Base-by-base conservation (phyloP, 2,888 invertebrate species). In the Conops quadrifasciatus region DNA sequence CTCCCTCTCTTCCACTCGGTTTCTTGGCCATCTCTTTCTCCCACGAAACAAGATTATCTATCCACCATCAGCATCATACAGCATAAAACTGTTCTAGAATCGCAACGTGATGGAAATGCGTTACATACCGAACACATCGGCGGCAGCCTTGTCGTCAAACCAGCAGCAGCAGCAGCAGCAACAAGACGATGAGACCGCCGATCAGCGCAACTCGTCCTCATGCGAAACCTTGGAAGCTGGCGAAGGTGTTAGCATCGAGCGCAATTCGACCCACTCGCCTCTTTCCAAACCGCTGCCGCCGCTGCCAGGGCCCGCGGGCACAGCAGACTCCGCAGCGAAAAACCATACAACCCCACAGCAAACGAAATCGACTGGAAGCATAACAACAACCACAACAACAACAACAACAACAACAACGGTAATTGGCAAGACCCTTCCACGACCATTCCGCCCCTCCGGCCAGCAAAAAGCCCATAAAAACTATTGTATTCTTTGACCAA, bases 21-120 rank as follows among this genome's bases (percentile, higher is more conserved):
- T 30, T 15, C 36, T 60, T 19, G 36, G 2, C 30, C 5, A 1
- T 16, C 4, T 36, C 9, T 36, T 36, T 36, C n/a, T n/a, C n/a
- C n/a, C n/a, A n/a, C n/a, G n/a, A n/a, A n/a, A n/a, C n/a, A n/a
- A n/a, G n/a, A n/a, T n/a, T 36, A 36, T 36, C 36, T 36, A 36
- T 36, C 36, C 36, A 9, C 9, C 36, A 36, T 9, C 80, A 78
- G 80, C 78, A 78, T 78, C 79, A 81, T 80, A 77, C 80, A 81
- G 83, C 83, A 80, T 85, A 79, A 80, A 80, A 76, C 36, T 83
- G 82, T 85, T 85, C 78, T 83, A 85, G 85, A 85, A 85, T 81
- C 83, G 84, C 78, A 85, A 85, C 77, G 82, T 85, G 78, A 84
- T 82, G 86, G 85, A 81, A 83, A 82, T 81, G 77, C 84, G 81